Conservation (phyloP, 2,113 vertebrate species). For the Loxodonta africana region DNA sequence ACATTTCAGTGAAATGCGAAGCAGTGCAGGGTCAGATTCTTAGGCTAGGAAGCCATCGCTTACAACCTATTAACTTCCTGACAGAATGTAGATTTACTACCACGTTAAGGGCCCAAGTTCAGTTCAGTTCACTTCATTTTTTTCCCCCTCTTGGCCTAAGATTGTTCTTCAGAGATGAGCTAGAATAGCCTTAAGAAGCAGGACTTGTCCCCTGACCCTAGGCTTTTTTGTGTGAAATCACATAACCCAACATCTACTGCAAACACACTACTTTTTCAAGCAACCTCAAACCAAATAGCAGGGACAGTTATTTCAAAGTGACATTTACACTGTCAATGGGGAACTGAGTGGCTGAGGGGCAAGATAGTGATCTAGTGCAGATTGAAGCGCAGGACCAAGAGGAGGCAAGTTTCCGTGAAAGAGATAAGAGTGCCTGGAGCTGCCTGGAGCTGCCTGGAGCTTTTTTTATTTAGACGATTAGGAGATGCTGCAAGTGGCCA, state of each 20-base stretch:
- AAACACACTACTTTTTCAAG: conserved; percentile 45
- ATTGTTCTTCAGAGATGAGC: conserved; percentile 44
- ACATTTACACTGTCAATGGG: conserved; percentile 71
- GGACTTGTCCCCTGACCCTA: background rate
- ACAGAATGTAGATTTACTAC: background rate
- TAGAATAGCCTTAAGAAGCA: conserved; percentile 25
- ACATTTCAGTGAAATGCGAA: background rate
- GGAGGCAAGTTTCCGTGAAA: conserved; percentile 59
- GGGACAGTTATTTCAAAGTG: conserved; percentile 70
- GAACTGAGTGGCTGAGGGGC: conserved; percentile 68
- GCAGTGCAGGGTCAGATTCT: background rate
- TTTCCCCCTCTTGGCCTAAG: background rate
- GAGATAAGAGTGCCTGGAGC: conserved; percentile 61
- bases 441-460: background rate
- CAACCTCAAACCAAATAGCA: conserved; percentile 67
- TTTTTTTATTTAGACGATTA: background rate
- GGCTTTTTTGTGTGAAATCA: conserved; percentile 26
- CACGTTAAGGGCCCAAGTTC: background rate
- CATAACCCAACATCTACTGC: background rate
- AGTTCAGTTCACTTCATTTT: background rate
- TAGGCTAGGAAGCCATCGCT: background rate
- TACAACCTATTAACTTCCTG: background rate
- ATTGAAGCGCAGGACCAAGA: conserved; percentile 71
- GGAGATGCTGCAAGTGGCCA: background rate
- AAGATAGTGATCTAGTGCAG: conserved; percentile 69